Conservation (phyloP, 2,113 vertebrate genomes). For the Callaeas wilsoni region DNA sequence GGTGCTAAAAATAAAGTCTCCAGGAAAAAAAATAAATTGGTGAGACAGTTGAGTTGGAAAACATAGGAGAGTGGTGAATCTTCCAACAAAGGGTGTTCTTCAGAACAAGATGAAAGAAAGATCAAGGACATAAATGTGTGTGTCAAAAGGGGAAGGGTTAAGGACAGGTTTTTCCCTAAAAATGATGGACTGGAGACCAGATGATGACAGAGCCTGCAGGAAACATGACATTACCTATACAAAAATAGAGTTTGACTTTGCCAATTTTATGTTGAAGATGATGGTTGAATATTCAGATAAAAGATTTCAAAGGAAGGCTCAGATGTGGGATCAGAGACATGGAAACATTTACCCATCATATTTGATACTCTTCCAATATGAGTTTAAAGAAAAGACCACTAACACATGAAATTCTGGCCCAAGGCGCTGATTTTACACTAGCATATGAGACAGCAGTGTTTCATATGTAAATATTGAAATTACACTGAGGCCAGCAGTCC, state of each 20-base stretch:
- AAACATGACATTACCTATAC: neutral
- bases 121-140: neutral
- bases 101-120: neutral
- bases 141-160: neutral
- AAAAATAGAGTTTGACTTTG: neutral
- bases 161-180: neutral
- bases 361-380: neutral
- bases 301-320: neutral
- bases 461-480: neutral
- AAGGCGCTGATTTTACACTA: neutral
- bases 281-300: neutral
- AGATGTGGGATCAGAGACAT: neutral
- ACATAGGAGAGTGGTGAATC: neutral
- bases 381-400: neutral
- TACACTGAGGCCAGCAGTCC: neutral
- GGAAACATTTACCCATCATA: neutral
- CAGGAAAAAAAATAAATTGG: neutral
- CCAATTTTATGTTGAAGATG: neutral
- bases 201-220: neutral
- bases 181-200: neutral
- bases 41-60: neutral
- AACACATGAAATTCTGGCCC: neutral
- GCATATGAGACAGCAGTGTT: neutral
- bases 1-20: slow-evolving; percentile 14
- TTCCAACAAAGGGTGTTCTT: neutral